Evolutionary conservation across 2,888 invertebrate genomes (phyloP).

Genomic region (Osedax fenrisi): DNA sequence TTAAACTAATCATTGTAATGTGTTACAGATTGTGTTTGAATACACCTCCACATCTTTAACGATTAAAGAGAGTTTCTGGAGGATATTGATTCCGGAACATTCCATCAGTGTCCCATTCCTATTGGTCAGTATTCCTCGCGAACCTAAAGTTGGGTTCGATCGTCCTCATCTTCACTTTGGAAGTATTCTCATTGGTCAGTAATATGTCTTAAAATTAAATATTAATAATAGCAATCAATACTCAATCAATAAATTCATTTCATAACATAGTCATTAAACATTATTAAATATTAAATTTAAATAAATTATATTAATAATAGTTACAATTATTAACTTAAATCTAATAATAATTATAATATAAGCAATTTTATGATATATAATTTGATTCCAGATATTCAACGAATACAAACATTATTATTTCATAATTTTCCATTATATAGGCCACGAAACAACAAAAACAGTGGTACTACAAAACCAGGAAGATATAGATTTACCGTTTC

Average conservation of each 20-base stretch:
- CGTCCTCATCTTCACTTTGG: constrained; percentile 57
- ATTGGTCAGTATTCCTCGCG: constrained; percentile 58
- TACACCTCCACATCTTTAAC: constrained; percentile 60
- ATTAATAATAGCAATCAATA: no score
- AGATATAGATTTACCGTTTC: not conserved
- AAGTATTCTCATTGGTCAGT: constrained; percentile 57
- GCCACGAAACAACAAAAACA: not conserved
- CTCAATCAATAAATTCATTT: no score
- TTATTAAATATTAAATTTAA: no score
- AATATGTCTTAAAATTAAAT: no score
- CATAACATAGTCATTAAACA: no score
- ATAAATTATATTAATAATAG: no score
- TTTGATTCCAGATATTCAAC: not conserved
- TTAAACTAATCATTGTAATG: no score
- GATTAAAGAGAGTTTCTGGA: constrained; percentile 60
- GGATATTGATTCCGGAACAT: constrained; percentile 57
- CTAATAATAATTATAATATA: no score
- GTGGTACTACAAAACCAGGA: not conserved
- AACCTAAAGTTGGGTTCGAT: constrained; percentile 58
- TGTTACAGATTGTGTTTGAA: constrained; percentile 57
- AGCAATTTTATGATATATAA: no score
- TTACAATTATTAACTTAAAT: no score
- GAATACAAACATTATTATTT: not conserved
- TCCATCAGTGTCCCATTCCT: constrained; percentile 55
- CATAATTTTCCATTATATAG: not conserved